Evolutionary conservation across 1,140 invertebrate species (phyloP).

Genomic region (Meteorus sp.): DNA sequence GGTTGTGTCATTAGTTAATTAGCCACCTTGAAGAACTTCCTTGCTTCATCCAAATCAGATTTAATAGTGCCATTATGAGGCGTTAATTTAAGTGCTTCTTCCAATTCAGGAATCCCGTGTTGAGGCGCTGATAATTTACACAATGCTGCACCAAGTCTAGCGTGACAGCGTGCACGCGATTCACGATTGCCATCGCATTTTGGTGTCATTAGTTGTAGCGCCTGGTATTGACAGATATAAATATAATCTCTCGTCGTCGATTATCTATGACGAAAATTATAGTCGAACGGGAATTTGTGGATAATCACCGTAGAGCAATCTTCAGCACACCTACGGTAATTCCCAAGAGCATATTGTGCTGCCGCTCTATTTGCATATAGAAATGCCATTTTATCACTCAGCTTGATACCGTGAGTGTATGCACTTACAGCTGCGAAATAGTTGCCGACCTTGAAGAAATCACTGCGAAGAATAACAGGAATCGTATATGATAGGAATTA

Average conservation of each 20-base stretch:
- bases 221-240: conserved; percentile 60
- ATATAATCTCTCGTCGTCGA: conserved; percentile 39
- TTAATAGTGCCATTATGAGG: conserved; percentile 60
- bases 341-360: conserved; percentile 74
- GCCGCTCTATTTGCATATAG: conserved; percentile 76
- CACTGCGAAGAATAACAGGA: conserved; percentile 51
- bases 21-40: conserved; percentile 39
- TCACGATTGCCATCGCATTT: conserved; percentile 70
- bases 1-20: too few relatives aligned
- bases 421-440: conserved; percentile 80
- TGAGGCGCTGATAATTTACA: conserved; percentile 70
- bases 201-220: conserved; percentile 73
- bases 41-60: conserved; percentile 48
- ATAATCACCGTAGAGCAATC: conserved; percentile 63
- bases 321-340: conserved; percentile 71
- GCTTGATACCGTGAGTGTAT: conserved; percentile 75
- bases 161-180: conserved; percentile 70
- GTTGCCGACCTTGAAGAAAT: conserved; percentile 74
- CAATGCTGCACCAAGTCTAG: conserved; percentile 71
- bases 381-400: conserved; percentile 73
- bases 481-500: neutral
- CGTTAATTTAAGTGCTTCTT: conserved; percentile 68
- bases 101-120: conserved; percentile 75
- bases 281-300: neutral
- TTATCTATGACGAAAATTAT: conserved; percentile 25